Base-by-base conservation (phyloP, 2,113 vertebrate genomes). In the Condylura cristata region DNA sequence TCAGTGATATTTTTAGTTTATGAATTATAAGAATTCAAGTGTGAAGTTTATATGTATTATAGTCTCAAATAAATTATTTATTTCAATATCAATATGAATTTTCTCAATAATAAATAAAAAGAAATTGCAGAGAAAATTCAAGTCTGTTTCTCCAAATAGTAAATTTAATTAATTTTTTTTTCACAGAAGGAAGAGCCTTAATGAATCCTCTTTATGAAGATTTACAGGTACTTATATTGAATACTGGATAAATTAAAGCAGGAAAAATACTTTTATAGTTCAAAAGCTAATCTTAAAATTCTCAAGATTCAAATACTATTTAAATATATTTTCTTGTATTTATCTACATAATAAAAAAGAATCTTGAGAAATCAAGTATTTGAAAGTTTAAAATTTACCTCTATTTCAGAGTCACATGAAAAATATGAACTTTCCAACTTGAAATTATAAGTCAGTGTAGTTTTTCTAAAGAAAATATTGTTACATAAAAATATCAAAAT, bases 201-300 rank as follows among this genome's bases (percentile, higher is more conserved):
- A 91, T 90, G 58, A 89, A 10, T 79, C 11, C 12, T 91, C 24
- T 86, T 75, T 61, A 68, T 28, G 92, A 79, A 94, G 83, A 89
- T 82, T 92, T 96, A 61, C 86, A 96, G 86, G 91, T 94, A 63
- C 13, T 89, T 78, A 75, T 58, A 30, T 56, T 92, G 6, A 6
- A 92, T 70, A 78, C 80, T 72, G 28, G 83, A 39, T 78, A 92
- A 78, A 65, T 63, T 86, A 91, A 90, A 83, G 58, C 9, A 56
- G 74, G 60, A 95, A 82, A 95, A 89, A 80, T 24, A 56, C 6
- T 74, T 90, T 82, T 92, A 82, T 94, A 93, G 75, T 78, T 60
- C 61, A 80, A 75, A 96, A 90, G 22, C 13, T 72, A 56, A 82
- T 60, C 89, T 70, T n/a, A 34, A 72, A 92, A 65, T 53, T 68